phyloP scores from a whole-genome alignment of 2,888 invertebrate species.

The Troides helena region DNA sequence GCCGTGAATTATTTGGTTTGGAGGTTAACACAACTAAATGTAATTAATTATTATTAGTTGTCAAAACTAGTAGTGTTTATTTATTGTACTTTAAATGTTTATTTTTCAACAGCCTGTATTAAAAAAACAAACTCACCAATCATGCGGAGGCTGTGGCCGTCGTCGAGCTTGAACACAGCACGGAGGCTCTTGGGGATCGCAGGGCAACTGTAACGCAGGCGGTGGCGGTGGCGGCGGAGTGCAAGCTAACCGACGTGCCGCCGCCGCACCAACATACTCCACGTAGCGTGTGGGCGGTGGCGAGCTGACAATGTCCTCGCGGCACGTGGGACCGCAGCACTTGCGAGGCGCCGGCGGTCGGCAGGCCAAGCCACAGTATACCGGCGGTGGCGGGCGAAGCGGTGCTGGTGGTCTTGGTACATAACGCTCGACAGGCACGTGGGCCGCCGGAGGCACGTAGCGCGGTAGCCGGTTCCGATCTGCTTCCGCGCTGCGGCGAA shows the following conservation, averaged over 20 bases:
- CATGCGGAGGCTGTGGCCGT: constrained; percentile 79
- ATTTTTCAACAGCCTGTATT: not conserved
- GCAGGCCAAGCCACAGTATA: constrained; percentile 78
- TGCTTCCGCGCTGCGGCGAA: constrained; percentile 83
- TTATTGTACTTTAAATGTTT: not conserved
- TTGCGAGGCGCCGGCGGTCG: constrained; percentile 66
- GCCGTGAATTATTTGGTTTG: constrained; percentile 12
- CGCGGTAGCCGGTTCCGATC: constrained; percentile 82
- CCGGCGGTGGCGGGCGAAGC: constrained; percentile 72
- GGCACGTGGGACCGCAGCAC: constrained; percentile 73
- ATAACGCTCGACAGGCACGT: constrained; percentile 86
- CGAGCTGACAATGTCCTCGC: constrained; percentile 68
- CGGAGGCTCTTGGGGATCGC: constrained; percentile 74
- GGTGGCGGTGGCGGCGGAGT: constrained; percentile 76
- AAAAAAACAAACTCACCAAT: constrained; percentile 72
- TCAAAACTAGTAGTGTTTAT: constrained; percentile 1
- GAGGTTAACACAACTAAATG: constrained; percentile 16
- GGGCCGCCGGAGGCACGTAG: constrained; percentile 84
- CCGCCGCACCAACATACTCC: constrained; percentile 84
- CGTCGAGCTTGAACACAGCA: constrained; percentile 81
- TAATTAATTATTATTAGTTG: constrained; percentile 6
- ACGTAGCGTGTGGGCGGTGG: constrained; percentile 76
- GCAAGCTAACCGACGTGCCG: constrained; percentile 80
- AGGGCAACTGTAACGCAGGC: constrained; percentile 71
- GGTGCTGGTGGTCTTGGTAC: constrained; percentile 82